Conservation (phyloP, 23 tunicate species). For the Pegea sp. region DNA sequence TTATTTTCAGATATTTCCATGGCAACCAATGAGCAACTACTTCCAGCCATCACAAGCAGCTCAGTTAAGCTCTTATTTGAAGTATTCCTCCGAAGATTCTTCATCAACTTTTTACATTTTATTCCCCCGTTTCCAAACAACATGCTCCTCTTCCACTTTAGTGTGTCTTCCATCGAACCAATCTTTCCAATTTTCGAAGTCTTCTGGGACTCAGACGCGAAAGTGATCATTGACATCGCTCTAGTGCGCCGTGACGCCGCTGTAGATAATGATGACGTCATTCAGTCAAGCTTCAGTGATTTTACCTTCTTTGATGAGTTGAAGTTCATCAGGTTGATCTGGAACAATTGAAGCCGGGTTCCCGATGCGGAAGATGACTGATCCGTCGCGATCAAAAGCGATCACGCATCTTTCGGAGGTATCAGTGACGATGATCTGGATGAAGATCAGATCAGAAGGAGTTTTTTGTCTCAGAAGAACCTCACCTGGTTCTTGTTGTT, state of each 20-base stretch:
- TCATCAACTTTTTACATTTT: not conserved
- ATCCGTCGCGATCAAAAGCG: conserved; percentile 2
- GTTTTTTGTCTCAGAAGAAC: no score
- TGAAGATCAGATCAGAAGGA: no score
- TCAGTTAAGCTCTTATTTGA: not conserved
- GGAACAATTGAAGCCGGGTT: not conserved
- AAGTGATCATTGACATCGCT: not conserved
- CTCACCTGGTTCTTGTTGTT: conserved; percentile 33
- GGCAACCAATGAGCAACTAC: no score
- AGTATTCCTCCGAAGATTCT: not conserved
- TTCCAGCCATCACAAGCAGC: no score
- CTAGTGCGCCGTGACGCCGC: no score
- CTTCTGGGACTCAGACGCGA: not conserved
- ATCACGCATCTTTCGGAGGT: conserved; percentile 1
- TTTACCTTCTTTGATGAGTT: no score
- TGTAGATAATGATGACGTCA: conserved; percentile 1
- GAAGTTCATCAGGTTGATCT: no score
- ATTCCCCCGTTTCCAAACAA: not conserved
- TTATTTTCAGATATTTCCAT: no score
- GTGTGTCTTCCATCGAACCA: no score
- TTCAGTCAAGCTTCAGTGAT: no score
- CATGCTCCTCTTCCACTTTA: no score
- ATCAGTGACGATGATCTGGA: conserved; percentile 8
- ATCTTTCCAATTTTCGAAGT: not conserved
- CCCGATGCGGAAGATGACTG: not conserved